Evolutionary conservation across 2,797 vertebrate species (phyloP).

Genomic region (Acanthiza pusilla): DNA sequence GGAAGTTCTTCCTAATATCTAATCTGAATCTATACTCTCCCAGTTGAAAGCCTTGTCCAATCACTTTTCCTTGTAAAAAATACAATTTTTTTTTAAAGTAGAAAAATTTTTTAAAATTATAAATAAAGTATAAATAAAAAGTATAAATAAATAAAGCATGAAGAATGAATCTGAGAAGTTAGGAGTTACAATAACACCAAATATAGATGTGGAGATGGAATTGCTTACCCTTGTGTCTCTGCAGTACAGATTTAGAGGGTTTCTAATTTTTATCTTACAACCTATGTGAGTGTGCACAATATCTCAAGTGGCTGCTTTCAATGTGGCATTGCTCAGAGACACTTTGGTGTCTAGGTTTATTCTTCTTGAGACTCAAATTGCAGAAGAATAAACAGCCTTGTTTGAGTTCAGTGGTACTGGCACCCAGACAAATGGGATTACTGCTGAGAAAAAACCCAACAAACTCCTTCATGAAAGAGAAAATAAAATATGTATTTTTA

Average conservation of each 20-base stretch:
- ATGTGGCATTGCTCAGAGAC: neutral
- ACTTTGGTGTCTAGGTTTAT: neutral
- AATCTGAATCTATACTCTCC: neutral
- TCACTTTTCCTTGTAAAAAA: neutral
- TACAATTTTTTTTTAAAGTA: neutral
- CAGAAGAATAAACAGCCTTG: neutral
- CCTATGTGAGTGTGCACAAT: neutral
- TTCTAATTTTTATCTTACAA: neutral
- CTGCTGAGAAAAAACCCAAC: neutral
- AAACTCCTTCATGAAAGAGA: neutral
- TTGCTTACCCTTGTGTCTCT: neutral
- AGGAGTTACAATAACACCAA: neutral
- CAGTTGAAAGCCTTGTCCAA: neutral
- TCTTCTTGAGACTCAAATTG: neutral
- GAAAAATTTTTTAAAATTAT: neutral
- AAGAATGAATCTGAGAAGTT: neutral
- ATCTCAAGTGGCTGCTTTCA: fast-evolving
- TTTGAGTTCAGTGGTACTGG: neutral
- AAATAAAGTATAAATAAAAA: neutral
- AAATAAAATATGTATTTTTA: neutral
- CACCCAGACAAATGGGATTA: neutral
- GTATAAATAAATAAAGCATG: neutral
- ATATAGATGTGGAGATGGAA: neutral
- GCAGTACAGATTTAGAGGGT: neutral
- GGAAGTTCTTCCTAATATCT: too few species aligned